Evolutionary conservation across 2,797 vertebrate species (phyloP).

Genomic region (Bufotes viridis): DNA sequence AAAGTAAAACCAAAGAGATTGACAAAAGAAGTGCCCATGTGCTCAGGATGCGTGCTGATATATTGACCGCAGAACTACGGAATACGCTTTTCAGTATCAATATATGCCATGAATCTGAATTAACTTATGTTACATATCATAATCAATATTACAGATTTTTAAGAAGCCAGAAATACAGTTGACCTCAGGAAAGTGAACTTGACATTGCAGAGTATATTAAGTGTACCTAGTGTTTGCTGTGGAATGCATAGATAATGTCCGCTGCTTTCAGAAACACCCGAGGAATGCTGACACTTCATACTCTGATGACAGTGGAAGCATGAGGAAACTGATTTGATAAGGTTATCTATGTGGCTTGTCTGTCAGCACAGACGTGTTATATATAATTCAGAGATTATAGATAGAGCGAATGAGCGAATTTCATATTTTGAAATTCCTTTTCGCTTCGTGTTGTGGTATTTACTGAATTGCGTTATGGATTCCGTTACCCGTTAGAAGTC

Average conservation of each 20-base stretch:
- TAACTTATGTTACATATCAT: background rate
- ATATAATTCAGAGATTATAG: background rate
- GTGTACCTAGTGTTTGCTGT: background rate
- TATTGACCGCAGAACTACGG: background rate
- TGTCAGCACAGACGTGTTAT: constrained; percentile 17
- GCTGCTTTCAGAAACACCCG: background rate
- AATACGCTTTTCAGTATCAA: background rate
- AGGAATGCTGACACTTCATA: constrained; percentile 42
- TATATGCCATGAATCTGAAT: background rate
- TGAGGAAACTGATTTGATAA: constrained; percentile 23
- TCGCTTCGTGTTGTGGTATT: no score
- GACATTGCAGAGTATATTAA: constrained; percentile 9
- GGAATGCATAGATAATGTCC: background rate
- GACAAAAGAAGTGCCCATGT: background rate
- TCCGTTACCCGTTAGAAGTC: no score
- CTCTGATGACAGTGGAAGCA: constrained; percentile 33
- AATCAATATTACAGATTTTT: background rate
- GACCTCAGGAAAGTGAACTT: background rate
- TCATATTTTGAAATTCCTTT: no score
- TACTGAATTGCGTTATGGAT: no score
- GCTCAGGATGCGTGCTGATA: background rate
- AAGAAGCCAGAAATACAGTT: background rate
- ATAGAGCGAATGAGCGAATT: no score
- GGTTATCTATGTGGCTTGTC: constrained; percentile 30
- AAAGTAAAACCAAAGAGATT: background rate